Base-by-base conservation (phyloP, 2,113 vertebrate species). In the Oryctolagus cuniculus region DNA sequence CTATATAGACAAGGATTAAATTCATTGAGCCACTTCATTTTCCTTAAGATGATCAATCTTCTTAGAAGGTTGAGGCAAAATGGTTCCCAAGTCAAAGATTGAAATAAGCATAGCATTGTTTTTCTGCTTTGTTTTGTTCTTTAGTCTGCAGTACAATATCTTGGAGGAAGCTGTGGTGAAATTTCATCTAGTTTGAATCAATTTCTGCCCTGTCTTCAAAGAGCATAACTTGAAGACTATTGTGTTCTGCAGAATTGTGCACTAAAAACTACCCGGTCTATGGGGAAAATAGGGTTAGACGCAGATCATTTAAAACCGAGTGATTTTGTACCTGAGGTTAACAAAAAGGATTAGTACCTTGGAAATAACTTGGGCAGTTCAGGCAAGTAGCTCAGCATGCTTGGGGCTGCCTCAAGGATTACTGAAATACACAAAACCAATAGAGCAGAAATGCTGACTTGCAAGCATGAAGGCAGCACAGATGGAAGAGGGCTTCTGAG, bases 1-100 rank as follows among this genome's bases (percentile, higher is more conserved):
- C 5, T 49, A 31, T 64, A 89, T 89, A 96, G 91, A 55, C 16
- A 34, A 74, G 80, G 19, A 95, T 86, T 74, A 91, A 51, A 69
- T n/a, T 38, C 75, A 38, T 67, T 29, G 61, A 58, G 49, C 58
- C n/a, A 81, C 69, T 84, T 77, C 7, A 38, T 88, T 94, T 77
- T 85, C 29, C 38, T 55, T 66, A 80, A 82, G 53, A 86, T n/a
- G 29, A 66, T 67, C 25, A 80, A 9, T 73, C 34, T 86, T 89
- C 12, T 82, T 78, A 63, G 19, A 88, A 95, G 53, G 13, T 53
- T 89, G 80, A 93, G 51, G 36, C 17, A 82, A 51, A 81, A 29
- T 72, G 29, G 13, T 58, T 87, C 49, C 24, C 61, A 55, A 84
- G 51, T 6, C 74, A 70, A 90, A 72, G 38, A 78, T 19, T 67